Evolutionary conservation across 64 coral and sea anemone species (phyloP).

Genomic region (Montipora capricornis): DNA sequence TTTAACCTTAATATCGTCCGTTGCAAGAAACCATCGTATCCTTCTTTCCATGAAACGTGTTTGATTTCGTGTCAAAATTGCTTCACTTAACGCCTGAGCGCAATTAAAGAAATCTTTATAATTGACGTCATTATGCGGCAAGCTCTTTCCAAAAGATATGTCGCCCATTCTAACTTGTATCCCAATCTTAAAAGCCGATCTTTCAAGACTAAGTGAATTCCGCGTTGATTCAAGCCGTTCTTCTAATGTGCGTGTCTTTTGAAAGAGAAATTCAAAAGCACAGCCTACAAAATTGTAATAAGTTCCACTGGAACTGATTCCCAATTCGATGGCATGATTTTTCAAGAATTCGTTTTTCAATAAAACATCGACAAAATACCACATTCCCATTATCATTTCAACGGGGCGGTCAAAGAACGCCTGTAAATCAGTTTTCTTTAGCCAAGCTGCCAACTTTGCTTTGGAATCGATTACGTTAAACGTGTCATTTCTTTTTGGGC

Average conservation of each 20-base stretch:
- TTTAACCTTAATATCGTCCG: constrained; percentile 39
- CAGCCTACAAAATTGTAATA: constrained; percentile 28
- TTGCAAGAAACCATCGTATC: constrained; percentile 48
- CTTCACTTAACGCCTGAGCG: neutral
- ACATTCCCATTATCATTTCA: constrained; percentile 5
- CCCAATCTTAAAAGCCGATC: neutral
- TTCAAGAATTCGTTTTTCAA: constrained; percentile 5
- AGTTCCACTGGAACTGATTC: neutral
- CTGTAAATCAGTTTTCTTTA: neutral
- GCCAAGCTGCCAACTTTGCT: neutral
- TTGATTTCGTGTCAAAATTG: neutral
- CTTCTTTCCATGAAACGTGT: neutral
- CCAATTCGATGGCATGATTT: neutral
- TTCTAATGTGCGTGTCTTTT: constrained; percentile 18
- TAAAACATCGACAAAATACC: constrained; percentile 54
- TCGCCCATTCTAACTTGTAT: constrained; percentile 56
- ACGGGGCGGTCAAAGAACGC: constrained; percentile 31
- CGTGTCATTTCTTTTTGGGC: neutral
- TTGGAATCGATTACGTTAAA: neutral
- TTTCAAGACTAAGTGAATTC: neutral
- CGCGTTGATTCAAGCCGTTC: neutral
- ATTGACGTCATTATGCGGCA: neutral
- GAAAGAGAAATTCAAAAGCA: constrained; percentile 59
- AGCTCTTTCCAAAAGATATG: neutral
- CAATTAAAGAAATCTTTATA: constrained; percentile 25